Base-by-base conservation (phyloP, 2,797 vertebrate species). In the Pteronotus mesoamericanus region DNA sequence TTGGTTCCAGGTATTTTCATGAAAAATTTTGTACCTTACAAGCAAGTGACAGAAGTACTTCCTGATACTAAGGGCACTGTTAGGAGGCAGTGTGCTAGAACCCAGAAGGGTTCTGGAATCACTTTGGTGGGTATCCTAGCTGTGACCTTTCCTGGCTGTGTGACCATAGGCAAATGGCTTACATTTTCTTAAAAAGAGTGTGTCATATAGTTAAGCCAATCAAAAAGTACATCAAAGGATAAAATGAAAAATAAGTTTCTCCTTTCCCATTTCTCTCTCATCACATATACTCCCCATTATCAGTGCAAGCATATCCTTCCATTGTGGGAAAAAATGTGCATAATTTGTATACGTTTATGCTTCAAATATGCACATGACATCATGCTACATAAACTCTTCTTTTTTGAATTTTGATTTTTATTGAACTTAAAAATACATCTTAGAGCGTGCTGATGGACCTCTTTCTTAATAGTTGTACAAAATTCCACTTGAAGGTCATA, bases 1-100 rank as follows among this genome's bases (percentile, higher is more conserved):
- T 80, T 68, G 34, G 79, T 88, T 95, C 24, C 42, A 96, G 59
- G 59, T 87, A 51, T 96, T 94, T 95, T 89, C 59, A 72, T 85
- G 77, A 79, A 95, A 83, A 71, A 29, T 42, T 59, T 29, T 61
- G 6, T 74, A 87, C 61, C 26, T 94, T 88, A 78, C 14, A 97
- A 94, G 83, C 61, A 88, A 88, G 78, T 29, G 22, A 88, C 24
- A 88, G 12, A 96, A 95, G 32, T 57, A 66, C 22, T 34, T 71
- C 82, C 78, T 82, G 48, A 79, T 34, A 42, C 39, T 26, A 80
- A 34, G 3, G 80, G 21, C 32, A 74, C 68, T 55, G 26, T 84
- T 51, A 84, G 64, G 77, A 61, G 39, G 10, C 57, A 89, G 66
- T 59, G 11, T 74, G 66, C 22, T 91, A 11, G 71, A 84, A 87